These are phyloP conservation scores for Jaculus jaculus DNA, from an alignment of 2,113 vertebrate genomes.

Conservation along the genomic window DNA sequence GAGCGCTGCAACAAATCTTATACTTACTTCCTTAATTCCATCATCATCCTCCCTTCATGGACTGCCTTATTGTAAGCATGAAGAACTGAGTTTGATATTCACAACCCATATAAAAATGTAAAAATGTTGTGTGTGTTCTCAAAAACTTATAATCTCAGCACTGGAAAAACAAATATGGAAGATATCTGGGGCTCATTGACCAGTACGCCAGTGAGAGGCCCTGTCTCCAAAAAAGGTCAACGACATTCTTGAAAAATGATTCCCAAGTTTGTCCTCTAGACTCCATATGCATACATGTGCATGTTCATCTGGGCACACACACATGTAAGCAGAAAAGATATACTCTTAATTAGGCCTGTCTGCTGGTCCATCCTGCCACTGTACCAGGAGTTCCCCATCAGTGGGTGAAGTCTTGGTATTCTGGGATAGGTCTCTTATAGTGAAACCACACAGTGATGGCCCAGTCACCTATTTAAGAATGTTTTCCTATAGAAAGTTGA, in stretches of 20 bases:
- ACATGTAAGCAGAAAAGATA: neutral
- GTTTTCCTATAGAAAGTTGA: neutral
- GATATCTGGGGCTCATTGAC: too few species aligned
- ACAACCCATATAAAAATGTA: too few species aligned
- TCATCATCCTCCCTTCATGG: neutral
- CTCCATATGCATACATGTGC: too few species aligned
- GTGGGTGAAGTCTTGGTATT: neutral
- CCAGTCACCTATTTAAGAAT: neutral
- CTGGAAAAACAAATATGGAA: too few species aligned
- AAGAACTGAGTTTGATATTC: neutral
- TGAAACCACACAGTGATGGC: fast-evolving
- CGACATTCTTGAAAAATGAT: too few species aligned
- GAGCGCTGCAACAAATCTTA: neutral
- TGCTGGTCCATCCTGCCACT: neutral
- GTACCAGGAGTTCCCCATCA: too few species aligned
- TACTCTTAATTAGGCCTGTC: fast-evolving
- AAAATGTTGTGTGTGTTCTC: neutral
- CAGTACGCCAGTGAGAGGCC: too few species aligned
- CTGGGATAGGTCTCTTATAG: neutral
- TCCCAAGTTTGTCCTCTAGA: too few species aligned
- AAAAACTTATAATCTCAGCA: too few species aligned
- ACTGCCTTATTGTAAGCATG: neutral
- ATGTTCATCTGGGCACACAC: too few species aligned
- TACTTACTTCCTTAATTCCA: neutral
- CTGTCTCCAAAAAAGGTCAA: too few species aligned